phyloP scores from a whole-genome alignment of 2,888 invertebrate genomes.

The Dynastes hyllus region DNA sequence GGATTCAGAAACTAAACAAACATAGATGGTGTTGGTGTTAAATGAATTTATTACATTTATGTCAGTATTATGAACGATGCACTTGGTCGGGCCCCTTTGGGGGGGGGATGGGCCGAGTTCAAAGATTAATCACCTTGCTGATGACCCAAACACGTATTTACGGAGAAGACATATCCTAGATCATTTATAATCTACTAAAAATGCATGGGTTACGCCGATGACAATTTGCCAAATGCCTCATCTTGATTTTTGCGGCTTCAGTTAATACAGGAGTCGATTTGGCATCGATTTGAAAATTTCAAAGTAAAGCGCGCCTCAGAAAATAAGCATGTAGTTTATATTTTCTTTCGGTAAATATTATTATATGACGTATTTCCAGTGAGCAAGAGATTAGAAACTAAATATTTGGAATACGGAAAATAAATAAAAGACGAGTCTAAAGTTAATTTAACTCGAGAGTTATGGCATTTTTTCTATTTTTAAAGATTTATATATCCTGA shows the following conservation, averaged over 20 bases:
- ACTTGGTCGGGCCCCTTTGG: conserved; percentile 37
- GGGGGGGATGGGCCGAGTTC: too few relatives aligned
- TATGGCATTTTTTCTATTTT: conserved; percentile 1
- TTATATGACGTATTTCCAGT: background rate
- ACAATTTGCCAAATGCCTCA: conserved; percentile 50
- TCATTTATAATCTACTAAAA: conserved; percentile 51
- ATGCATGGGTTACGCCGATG: conserved; percentile 42
- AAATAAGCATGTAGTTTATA: conserved; percentile 17
- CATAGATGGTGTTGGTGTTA: conserved; percentile 34
- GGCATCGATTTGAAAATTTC: conserved; percentile 30
- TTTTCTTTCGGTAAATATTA: conserved; percentile 17
- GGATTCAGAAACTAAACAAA: conserved; percentile 37
- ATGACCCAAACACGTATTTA: conserved; percentile 31
- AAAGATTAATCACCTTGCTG: too few relatives aligned
- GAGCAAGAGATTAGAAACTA: background rate
- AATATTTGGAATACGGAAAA: conserved; percentile 3
- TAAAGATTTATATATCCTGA: too few relatives aligned
- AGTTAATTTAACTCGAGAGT: background rate
- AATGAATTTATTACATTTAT: conserved; percentile 38
- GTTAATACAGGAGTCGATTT: conserved; percentile 35
- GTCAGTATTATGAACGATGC: conserved; percentile 37
- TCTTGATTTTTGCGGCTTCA: conserved; percentile 33
- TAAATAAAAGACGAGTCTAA: background rate
- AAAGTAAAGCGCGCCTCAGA: conserved; percentile 12
- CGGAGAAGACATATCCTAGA: conserved; percentile 47